These are phyloP conservation scores for Pitta sordida DNA, from an alignment of 2,113 vertebrate genomes.

Conservation along the genomic window DNA sequence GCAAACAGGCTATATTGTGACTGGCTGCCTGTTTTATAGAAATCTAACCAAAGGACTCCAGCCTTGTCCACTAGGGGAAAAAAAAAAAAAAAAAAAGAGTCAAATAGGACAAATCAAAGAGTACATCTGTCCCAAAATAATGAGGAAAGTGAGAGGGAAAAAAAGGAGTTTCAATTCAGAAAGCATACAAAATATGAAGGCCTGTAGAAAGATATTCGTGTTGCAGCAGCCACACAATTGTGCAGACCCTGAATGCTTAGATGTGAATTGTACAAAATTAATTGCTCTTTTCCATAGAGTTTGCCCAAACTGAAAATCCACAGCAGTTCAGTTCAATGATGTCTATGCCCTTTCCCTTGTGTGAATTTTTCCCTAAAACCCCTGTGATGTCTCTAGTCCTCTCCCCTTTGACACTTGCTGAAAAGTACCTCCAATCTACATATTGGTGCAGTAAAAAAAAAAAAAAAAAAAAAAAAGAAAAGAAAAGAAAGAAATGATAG, in stretches of 20 bases:
- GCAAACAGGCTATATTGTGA: neutral
- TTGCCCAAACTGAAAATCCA: neutral
- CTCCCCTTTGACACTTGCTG: neutral
- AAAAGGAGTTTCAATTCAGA: neutral
- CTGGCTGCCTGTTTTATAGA: neutral
- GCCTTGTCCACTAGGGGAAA: neutral
- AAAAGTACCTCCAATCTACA: neutral
- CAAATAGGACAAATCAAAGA: neutral
- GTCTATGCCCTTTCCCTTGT: neutral
- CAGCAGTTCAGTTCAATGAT: neutral
- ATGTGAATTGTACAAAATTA: neutral
- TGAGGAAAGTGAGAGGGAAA: neutral
- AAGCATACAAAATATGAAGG: neutral
- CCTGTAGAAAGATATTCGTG: neutral
- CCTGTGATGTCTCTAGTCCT: neutral
- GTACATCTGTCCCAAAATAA: neutral
- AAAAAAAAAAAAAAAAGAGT: neutral
- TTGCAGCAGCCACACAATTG: neutral
- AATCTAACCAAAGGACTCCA: neutral
- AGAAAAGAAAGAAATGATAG: neutral
- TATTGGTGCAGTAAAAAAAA: neutral
- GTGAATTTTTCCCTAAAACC: neutral
- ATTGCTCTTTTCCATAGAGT: neutral
- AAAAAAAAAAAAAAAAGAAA: conserved; percentile 19
- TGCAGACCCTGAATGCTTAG: neutral